A percentile compares a stretch with the other conserved stretches of the same genome.
These are phyloP conservation scores for Prietella phreatophila DNA, from an alignment of 2,113 vertebrate species.

Conservation along the genomic window DNA sequence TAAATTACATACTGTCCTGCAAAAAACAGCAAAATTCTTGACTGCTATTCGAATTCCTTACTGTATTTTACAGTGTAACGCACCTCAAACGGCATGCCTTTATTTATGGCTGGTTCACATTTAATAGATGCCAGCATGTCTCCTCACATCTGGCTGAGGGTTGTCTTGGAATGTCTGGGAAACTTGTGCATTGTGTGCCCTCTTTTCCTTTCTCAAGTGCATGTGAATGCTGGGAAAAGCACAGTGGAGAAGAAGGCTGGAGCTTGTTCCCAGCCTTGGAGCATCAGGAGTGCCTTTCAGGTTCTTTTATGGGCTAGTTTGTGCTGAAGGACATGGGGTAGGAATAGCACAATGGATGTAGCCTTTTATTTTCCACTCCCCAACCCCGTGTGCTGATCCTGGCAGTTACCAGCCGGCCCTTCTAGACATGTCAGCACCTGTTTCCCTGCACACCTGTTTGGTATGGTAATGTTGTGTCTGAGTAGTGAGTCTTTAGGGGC, in stretches of 20 bases:
- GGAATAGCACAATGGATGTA: constrained; percentile 10
- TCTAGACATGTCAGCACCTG: constrained; percentile 50
- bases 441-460: constrained; percentile 52
- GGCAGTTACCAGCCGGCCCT: constrained; percentile 26
- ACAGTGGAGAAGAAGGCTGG: constrained; percentile 65
- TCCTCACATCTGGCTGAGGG: constrained; percentile 43
- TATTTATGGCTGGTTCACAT: constrained; percentile 22
- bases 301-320: constrained; percentile 49
- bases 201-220: constrained; percentile 51
- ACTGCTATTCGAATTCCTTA: neutral
- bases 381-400: constrained; percentile 44
- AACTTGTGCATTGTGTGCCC: constrained; percentile 33
- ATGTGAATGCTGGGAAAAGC: constrained; percentile 73
- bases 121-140: constrained; percentile 38
- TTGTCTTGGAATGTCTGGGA: constrained; percentile 45
- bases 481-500: constrained; percentile 46
- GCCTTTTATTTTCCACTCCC: constrained; percentile 20
- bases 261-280: constrained; percentile 58
- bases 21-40: neutral
- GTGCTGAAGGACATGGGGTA: neutral
- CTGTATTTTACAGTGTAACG: constrained; percentile 4
- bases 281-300: constrained; percentile 50
- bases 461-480: constrained; percentile 51
- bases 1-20: neutral
- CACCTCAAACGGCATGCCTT: neutral